Percentiles rank a stretch among this genome's conserved stretches.
These are phyloP conservation scores for Erebia aethiops DNA, from an alignment of 2,888 invertebrate species.

Conservation along the genomic window DNA sequence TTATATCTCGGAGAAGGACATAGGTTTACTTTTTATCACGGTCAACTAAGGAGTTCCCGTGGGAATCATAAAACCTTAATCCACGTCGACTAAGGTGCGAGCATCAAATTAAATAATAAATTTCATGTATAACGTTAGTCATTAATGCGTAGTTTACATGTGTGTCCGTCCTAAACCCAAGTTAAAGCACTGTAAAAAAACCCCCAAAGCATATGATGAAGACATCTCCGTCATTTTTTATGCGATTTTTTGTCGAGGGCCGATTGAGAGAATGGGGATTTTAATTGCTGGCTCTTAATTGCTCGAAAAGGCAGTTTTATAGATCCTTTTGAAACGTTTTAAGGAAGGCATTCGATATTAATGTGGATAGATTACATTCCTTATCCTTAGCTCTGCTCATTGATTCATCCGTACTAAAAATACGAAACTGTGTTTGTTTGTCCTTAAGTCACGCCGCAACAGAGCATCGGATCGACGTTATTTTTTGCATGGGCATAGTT, in stretches of 20 bases:
- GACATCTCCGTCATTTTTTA: constrained; percentile 50
- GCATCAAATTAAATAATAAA: no score
- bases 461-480: no score
- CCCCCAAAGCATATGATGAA: constrained; percentile 47
- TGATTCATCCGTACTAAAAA: background rate
- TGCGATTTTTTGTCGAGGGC: constrained; percentile 52
- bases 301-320: constrained; percentile 50
- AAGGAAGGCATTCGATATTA: constrained; percentile 24
- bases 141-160: background rate
- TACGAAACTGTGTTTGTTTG: no score
- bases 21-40: no score
- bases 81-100: no score
- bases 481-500: no score
- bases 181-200: constrained; percentile 18
- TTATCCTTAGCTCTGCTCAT: background rate
- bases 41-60: no score
- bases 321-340: constrained; percentile 34
- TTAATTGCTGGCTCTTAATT: constrained; percentile 68
- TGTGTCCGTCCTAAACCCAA: constrained; percentile 11
- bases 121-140: no score
- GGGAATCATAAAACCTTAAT: no score
- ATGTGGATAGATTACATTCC: constrained; percentile 19
- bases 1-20: no score
- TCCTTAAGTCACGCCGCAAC: no score
- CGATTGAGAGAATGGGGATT: constrained; percentile 64